A percentile compares a stretch with the other conserved stretches of the same genome.
Evolutionary conservation across 2,888 invertebrate species (phyloP).

Genomic region (Abrostola triplasia): DNA sequence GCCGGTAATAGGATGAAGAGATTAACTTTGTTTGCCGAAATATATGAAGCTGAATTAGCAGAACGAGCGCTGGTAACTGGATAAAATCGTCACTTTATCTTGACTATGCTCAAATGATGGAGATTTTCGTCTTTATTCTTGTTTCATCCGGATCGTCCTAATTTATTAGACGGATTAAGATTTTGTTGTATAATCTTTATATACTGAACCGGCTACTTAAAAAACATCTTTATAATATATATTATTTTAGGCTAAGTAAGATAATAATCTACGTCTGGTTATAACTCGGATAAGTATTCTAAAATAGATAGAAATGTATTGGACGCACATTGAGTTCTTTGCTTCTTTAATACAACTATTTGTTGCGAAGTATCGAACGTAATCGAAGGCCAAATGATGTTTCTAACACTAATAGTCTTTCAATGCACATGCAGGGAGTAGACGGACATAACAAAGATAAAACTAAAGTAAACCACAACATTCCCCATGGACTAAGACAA

Average conservation of each 20-base stretch:
- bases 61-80: conserved; percentile 50
- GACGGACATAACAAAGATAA: conserved; percentile 7
- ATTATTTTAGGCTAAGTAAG: no score
- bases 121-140: conserved; percentile 35
- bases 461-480: conserved; percentile 28
- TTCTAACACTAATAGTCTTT: no score
- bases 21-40: conserved; percentile 68
- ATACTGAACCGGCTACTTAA: no score
- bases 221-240: no score
- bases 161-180: conserved; percentile 1
- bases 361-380: no score
- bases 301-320: no score
- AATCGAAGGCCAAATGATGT: no score
- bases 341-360: no score
- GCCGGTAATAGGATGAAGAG: conserved; percentile 63
- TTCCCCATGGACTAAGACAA: conserved; percentile 33
- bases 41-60: conserved; percentile 60
- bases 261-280: no score
- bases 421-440: no score
- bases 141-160: neutral
- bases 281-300: no score
- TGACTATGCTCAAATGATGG: conserved; percentile 34
- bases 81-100: conserved; percentile 50
- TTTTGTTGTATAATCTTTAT: conserved; percentile 2
- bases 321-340: no score